A percentile compares a stretch with the other conserved stretches of the same genome.
phyloP scores from a whole-genome alignment of 2,113 vertebrate genomes.

The Hymenochirus boettgeri region DNA sequence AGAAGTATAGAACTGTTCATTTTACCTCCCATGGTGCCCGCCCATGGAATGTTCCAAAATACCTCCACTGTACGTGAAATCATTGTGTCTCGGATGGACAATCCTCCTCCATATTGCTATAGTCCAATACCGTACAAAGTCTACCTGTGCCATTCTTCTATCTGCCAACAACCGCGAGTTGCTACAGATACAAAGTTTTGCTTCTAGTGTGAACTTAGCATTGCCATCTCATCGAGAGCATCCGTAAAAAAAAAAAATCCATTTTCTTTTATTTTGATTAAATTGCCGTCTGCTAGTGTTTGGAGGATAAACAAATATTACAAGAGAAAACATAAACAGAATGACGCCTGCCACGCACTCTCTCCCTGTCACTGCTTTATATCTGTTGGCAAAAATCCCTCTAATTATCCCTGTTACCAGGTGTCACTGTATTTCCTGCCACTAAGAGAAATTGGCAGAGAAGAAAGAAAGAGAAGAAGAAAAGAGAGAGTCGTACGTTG shows the following conservation, averaged over 20 bases:
- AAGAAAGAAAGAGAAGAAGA: not conserved
- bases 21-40: too few relatives aligned
- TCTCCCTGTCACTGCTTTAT: constrained; percentile 14
- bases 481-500: constrained; percentile 16
- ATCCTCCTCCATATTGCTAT: too few relatives aligned
- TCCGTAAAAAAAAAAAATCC: not conserved
- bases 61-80: too few relatives aligned
- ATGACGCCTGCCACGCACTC: constrained; percentile 21
- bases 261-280: not conserved
- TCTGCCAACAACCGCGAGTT: too few relatives aligned
- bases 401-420: constrained; percentile 39
- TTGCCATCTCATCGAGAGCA: too few relatives aligned
- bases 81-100: too few relatives aligned
- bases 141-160: too few relatives aligned
- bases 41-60: too few relatives aligned
- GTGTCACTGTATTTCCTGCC: constrained; percentile 40
- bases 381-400: constrained; percentile 37
- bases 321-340: constrained; percentile 38
- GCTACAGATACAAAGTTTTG: too few relatives aligned
- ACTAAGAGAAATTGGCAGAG: constrained; percentile 21
- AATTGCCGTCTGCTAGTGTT: constrained; percentile 33
- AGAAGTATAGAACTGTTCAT: too few relatives aligned
- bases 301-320: constrained; percentile 37
- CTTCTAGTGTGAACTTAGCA: too few relatives aligned
- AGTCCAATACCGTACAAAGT: too few relatives aligned